Conservation (phyloP, 2,888 invertebrate species). For the Meteorus cinctellus region DNA sequence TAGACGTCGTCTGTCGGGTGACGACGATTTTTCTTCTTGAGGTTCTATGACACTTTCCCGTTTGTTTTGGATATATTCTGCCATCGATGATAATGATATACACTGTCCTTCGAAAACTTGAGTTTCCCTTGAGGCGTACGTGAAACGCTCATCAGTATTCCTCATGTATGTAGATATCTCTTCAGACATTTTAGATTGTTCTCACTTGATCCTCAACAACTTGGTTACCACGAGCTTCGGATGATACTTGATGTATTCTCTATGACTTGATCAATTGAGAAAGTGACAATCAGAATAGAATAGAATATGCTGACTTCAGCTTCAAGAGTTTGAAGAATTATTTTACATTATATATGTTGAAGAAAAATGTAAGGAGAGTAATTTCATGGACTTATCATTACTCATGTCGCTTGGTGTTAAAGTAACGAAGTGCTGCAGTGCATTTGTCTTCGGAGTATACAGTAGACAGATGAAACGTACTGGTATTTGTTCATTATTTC, state of each 20-base stretch:
- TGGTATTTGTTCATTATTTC: no score
- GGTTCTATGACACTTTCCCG: neutral
- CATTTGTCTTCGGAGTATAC: no score
- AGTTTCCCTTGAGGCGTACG: neutral
- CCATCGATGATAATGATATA: conserved; percentile 4
- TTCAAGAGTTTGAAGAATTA: no score
- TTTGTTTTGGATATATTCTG: neutral
- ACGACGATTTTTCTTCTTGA: conserved; percentile 13
- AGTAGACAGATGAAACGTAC: no score
- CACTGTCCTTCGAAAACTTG: neutral
- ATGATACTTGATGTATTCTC: neutral
- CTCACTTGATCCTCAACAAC: neutral
- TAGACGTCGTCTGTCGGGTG: neutral
- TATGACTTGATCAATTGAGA: neutral
- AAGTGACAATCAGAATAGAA: neutral
- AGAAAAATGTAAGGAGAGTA: no score
- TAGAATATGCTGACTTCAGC: neutral
- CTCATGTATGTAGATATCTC: neutral
- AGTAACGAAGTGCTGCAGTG: no score
- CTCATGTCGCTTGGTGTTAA: no score
- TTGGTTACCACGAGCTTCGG: neutral
- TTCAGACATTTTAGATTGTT: neutral
- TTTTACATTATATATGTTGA: no score
- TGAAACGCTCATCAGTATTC: neutral
- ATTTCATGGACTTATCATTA: no score